Percentiles rank a stretch among this genome's conserved stretches.
Evolutionary conservation across 1,140 invertebrate genomes (phyloP).

Genomic region (Littorina saxatilis): DNA sequence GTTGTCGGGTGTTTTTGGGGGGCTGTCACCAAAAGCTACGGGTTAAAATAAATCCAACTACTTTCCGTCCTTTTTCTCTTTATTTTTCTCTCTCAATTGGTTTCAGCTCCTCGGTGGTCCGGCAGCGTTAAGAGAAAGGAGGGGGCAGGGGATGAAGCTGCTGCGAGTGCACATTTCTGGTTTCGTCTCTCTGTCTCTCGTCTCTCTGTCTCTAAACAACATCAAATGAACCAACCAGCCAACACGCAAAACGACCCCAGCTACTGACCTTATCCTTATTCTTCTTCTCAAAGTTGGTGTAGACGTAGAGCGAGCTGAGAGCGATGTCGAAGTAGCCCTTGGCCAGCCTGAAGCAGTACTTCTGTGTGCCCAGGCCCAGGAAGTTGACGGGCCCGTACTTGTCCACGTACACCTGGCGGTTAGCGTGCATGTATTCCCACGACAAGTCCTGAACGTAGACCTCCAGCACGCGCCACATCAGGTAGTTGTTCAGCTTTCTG

Average conservation of each 20-base stretch:
- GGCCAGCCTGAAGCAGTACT: constrained; percentile 78
- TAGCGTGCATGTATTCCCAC: constrained; percentile 77
- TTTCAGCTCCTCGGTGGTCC: no score
- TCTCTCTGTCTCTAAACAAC: no score
- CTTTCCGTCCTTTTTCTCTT: no score
- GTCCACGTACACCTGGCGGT: constrained; percentile 77
- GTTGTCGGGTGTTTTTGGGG: no score
- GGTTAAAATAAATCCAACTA: no score
- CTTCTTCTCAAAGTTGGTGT: constrained; percentile 67
- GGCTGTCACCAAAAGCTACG: no score
- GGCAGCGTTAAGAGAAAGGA: no score
- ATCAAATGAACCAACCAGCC: no score
- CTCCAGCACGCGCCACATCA: constrained; percentile 80
- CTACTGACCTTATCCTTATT: constrained; percentile 70
- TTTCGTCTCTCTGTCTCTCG: no score
- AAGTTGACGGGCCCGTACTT: constrained; percentile 76
- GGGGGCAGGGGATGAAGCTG: no score
- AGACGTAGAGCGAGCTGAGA: constrained; percentile 77
- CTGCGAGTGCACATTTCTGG: no score
- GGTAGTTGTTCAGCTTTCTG: constrained; percentile 80
- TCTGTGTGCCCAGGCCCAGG: constrained; percentile 78
- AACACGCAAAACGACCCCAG: not conserved
- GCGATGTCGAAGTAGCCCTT: constrained; percentile 78
- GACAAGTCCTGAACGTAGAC: constrained; percentile 80
- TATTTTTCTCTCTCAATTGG: no score